phyloP scores from a whole-genome alignment of 1,140 invertebrate species.

The Liolophura sinensis region DNA sequence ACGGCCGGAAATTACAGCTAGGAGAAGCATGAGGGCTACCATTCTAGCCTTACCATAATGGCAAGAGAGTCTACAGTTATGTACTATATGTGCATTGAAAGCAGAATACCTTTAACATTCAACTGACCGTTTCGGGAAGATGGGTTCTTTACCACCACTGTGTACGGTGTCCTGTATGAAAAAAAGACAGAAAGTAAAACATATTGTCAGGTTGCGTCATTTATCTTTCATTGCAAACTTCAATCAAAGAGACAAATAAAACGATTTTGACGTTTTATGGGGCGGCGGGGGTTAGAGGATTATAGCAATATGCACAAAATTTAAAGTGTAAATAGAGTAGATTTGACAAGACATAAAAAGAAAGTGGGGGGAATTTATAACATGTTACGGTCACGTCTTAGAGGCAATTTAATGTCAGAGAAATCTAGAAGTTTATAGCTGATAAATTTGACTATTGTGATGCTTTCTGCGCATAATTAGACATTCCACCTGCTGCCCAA shows the following conservation, averaged over 20 bases:
- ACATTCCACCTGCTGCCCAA: background rate
- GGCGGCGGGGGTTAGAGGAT: background rate
- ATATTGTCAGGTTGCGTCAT: background rate
- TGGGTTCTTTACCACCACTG: slow-evolving; percentile 21
- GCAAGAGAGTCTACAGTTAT: background rate
- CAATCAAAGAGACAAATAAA: background rate
- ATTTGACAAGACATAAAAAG: no score
- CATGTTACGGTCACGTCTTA: background rate
- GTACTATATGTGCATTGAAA: no score
- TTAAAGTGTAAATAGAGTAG: background rate
- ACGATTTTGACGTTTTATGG: background rate
- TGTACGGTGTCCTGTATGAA: slow-evolving; percentile 27
- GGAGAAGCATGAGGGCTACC: no score
- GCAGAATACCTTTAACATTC: background rate
- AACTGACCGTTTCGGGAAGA: slow-evolving; percentile 22
- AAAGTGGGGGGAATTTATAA: background rate
- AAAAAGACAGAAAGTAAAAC: slow-evolving; percentile 3
- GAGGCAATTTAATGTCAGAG: background rate
- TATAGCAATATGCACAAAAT: background rate
- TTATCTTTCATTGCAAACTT: background rate
- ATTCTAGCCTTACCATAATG: background rate
- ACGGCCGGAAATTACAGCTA: background rate
- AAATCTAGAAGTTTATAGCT: background rate
- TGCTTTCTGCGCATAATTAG: background rate
- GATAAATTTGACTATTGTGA: background rate